A percentile compares a stretch with the other conserved stretches of the same genome.
phyloP scores from a whole-genome alignment of 1,140 invertebrate species.

The Hormaphis cornu region DNA sequence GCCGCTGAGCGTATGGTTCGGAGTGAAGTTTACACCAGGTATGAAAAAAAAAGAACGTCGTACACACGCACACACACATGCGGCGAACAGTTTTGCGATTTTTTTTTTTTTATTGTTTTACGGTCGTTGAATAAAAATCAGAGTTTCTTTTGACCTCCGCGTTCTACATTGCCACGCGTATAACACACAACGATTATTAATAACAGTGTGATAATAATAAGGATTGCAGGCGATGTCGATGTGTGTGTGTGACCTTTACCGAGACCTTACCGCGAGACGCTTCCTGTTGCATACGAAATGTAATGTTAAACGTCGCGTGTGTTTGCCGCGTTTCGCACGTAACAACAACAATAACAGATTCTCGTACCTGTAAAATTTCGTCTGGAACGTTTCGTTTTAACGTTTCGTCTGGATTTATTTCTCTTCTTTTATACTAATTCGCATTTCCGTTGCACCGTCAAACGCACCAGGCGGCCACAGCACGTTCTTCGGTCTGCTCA shows the following conservation, averaged over 20 bases:
- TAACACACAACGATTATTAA: background rate
- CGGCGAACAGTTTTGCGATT: background rate
- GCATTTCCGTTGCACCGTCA: too few relatives aligned
- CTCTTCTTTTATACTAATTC: background rate
- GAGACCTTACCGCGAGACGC: background rate
- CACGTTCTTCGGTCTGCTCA: slow-evolving; percentile 72
- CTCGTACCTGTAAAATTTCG: too few relatives aligned
- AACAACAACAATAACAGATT: too few relatives aligned
- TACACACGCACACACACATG: too few relatives aligned
- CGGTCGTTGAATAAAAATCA: background rate
- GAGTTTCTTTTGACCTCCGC: background rate
- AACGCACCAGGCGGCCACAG: slow-evolving; percentile 67
- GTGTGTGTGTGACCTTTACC: slow-evolving; percentile 30
- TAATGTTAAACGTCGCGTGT: too few relatives aligned
- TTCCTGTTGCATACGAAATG: slow-evolving; percentile 11
- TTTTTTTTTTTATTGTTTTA: background rate
- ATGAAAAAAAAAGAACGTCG: slow-evolving; percentile 37
- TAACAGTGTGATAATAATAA: slow-evolving; percentile 14
- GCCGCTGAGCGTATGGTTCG: slow-evolving; percentile 87
- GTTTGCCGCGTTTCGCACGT: too few relatives aligned
- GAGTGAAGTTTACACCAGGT: slow-evolving; percentile 83
- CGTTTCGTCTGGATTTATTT: background rate
- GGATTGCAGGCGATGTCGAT: background rate
- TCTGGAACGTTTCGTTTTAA: background rate
- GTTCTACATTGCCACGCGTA: background rate